Base-by-base conservation (phyloP, 23 tunicate genomes). In the Styela clava region DNA sequence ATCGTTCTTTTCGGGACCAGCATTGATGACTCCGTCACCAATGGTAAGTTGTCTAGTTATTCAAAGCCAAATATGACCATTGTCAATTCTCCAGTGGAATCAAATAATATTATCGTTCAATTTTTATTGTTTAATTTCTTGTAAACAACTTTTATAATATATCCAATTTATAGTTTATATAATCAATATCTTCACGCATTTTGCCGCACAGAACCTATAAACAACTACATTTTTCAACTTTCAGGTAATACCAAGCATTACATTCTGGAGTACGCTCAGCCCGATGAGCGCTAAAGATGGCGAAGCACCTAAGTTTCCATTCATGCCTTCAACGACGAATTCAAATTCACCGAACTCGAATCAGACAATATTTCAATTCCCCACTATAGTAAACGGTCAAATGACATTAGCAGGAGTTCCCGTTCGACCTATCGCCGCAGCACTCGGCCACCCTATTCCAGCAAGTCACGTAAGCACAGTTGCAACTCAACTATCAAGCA, bases 181-280 rank as follows among this genome's bases (percentile, higher is more conserved):
- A n/a, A n/a, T n/a, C n/a, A n/a, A n/a, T n/a, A n/a, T n/a, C n/a
- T n/a, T n/a, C n/a, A n/a, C n/a, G n/a, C n/a, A n/a, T n/a, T n/a
- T n/a, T n/a, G n/a, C n/a, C n/a, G n/a, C n/a, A n/a, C n/a, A n/a
- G n/a, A n/a, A n/a, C n/a, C n/a, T n/a, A n/a, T n/a, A n/a, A n/a
- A n/a, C n/a, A n/a, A n/a, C n/a, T n/a, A n/a, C n/a, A n/a, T 25
- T 44, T 35, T 52, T 76, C 29, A 78, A 0, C 36, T 82, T 78
- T 20, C 79, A 93, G 98, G 98, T 93, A 37, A 93, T 93, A 33
- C 98, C 98, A 34, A 93, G 98, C 84, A 93, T 93, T 35, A 93
- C 98, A 0, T 93, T 93, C 71, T 93, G 98, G 98, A 93, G 98
- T 36, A 87, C 98, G 22, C 63, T 93, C 22, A 81, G 87, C 69